Base-by-base conservation (phyloP, 2,797 vertebrate genomes). In the Pipistrellus pipistrellus region DNA sequence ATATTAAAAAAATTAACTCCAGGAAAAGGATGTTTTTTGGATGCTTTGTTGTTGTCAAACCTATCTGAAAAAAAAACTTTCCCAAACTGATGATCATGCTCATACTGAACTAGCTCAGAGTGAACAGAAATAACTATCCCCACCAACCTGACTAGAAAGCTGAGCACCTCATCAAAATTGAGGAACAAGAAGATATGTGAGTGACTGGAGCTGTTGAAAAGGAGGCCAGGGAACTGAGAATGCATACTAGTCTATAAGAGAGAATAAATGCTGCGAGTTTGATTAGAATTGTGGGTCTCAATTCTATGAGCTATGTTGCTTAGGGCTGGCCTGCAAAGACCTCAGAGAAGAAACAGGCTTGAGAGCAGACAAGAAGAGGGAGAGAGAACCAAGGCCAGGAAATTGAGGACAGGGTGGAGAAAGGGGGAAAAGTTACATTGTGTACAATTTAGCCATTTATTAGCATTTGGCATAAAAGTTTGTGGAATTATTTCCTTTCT, bases 151-250 rank as follows among this genome's bases (percentile, higher is more conserved):
- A 3, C 20, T 68, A 77, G 59, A 85, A 75, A 25, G 7, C n/a
- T 48, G 27, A n/a, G 11, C 0, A 25, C 1, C 23, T 2, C 2
- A 4, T 12, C 0, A 2, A 55, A 53, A 59, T 9, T 0, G 3
- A 59, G 15, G 71, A 10, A 51, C 12, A n/a, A 38, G 59, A 25
- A 66, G 27, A 27, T 13, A 3, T 59, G 23, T 53, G 14, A 23
- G n/a, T 53, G 35, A 17, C 32, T 7, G 4, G 2, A 27, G 62
- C 18, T 76, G 6, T 32, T 66, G 53, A 32, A 84, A 46, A 85
- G 18, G 41, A 68, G 27, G 20, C 11, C 9, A 0, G 9, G 11
- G 12, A 25, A 30, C 25, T 30, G 27, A 71, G 30, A 72, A 44
- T 53, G 13, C 41, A 64, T 27, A 55, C 2, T 14, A 62, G 59